Base-by-base conservation (phyloP, 1,140 invertebrate species). In the Bombus vancouverensis region DNA sequence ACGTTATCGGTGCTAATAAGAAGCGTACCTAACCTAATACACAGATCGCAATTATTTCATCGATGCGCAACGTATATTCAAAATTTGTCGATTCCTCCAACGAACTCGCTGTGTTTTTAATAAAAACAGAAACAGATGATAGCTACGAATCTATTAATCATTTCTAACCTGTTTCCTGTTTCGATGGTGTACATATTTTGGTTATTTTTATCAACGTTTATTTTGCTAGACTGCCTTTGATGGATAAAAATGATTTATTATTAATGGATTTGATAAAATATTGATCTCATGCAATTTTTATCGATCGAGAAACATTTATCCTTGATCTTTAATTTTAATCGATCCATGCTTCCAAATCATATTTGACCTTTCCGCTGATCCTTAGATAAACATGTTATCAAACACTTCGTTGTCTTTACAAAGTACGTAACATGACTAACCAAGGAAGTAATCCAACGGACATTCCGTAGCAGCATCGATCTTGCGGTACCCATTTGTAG, bases 221-320 rank as follows among this genome's bases (percentile, higher is more conserved):
- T 71, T 72, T 84, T 70, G 10, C 37, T 25, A 34, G 28, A 22
- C 34, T 15, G 3, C 0, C 25, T n/a, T n/a, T 15, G 25, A 71
- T 59, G 53, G 32, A n/a, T 71, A 34, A 44, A 37, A 72, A 15
- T 72, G 66, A 80, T 71, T 62, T 42, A 72, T 84, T 34, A 32
- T 80, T 65, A 65, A 80, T 3, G 2, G 3, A 42, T 65, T 12
- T 32, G 76, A 80, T 80, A 72, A 53, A 32, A 72, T 65, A n/a
- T 28, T 8, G 25, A n/a, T 37, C 1, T 37, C 2, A 8, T 9
- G 2, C 3, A 37, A 34, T 18, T 39, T 42, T 77, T 32, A 42
- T 25, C 34, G 5, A 13, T 28, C 25, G 25, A 18, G 15, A 25
- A 28, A 75, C 22, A 59, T 28, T 59, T 9, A 25, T 75, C 22